Base-by-base conservation (phyloP, 2,888 invertebrate genomes). In the Tipula helvola region DNA sequence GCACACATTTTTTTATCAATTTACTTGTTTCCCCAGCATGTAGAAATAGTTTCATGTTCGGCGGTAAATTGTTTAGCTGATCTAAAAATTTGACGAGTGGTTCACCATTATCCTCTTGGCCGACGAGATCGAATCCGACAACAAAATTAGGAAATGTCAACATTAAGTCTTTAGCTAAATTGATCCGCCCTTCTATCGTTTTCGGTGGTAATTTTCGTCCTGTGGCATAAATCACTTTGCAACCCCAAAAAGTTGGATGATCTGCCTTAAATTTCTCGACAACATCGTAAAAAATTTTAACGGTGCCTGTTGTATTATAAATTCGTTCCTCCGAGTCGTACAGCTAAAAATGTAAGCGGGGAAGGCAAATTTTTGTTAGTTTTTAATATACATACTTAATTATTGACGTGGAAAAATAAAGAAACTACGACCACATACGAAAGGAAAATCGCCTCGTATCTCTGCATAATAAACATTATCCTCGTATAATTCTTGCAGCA, bases 111-210 rank as follows among this genome's bases (percentile, higher is more conserved):
- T 95, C 95, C 90, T 95, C 95, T 88, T 94, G 94, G 0, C 95
- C 95, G 1, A 95, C 94, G 83, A 95, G 90, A 90, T 95, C 95
- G 87, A 95, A 94, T 3, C 95, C 95, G n/a, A 93, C 92, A 5
- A 95, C 89, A 88, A 94, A 93, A 85, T 93, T 89, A 0, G 95
- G 94, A 89, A 89, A 89, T 0, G 87, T 18, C 18, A 88, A 91
- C 91, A 90, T 89, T 7, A 90, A 86, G 5, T 88, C 13, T 39
- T 87, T 89, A 57, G 90, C 91, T 0, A 87, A 86, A 8, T 89
- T 87, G 0, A 90, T 88, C 36, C 87, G 88, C 84, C 89, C 52
- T 4, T 87, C 87, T 7, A 90, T 88, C 10, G 36, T 85, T 0
- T 87, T 86, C 1, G 86, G 44, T 4, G 89, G 88, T 0, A 87